These are phyloP conservation scores for Tenualosa ilisha DNA, from an alignment of 2,797 vertebrate genomes.

Conservation along the genomic window DNA sequence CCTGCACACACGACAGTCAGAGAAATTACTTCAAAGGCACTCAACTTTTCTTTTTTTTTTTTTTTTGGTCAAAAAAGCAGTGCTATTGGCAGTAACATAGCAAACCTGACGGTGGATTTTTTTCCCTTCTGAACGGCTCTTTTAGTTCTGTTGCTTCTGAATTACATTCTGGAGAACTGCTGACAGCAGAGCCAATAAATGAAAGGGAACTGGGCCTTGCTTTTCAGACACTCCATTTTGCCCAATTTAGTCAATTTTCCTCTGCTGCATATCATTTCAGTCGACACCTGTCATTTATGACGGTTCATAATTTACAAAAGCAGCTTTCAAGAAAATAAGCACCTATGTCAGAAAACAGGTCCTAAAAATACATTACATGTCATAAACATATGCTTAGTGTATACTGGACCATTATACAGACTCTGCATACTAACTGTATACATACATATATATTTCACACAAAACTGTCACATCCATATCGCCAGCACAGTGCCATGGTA, in stretches of 20 bases:
- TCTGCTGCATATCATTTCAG: background rate
- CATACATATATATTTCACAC: no score
- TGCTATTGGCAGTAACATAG: background rate
- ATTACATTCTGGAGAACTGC: slow-evolving; percentile 5
- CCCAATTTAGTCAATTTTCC: background rate
- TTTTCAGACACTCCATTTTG: background rate
- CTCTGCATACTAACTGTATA: no score
- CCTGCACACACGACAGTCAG: background rate
- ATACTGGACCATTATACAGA: background rate
- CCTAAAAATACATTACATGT: background rate
- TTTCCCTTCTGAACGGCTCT: background rate
- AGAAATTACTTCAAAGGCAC: background rate
- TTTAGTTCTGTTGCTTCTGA: background rate
- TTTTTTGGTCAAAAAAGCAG: background rate
- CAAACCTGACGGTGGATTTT: background rate
- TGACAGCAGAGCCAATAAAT: background rate
- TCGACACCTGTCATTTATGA: background rate
- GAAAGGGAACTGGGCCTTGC: background rate
- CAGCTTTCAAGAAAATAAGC: background rate
- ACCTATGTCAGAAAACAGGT: background rate
- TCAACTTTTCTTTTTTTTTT: background rate
- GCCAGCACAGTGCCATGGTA: no score
- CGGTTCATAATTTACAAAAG: background rate
- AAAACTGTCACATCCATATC: no score
- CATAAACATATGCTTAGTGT: background rate